Evolutionary conservation across 64 coral and sea anemone genomes (phyloP), one percentile per base, ranked within the genome.

Genomic region (Dendronephthya gigantea): DNA sequence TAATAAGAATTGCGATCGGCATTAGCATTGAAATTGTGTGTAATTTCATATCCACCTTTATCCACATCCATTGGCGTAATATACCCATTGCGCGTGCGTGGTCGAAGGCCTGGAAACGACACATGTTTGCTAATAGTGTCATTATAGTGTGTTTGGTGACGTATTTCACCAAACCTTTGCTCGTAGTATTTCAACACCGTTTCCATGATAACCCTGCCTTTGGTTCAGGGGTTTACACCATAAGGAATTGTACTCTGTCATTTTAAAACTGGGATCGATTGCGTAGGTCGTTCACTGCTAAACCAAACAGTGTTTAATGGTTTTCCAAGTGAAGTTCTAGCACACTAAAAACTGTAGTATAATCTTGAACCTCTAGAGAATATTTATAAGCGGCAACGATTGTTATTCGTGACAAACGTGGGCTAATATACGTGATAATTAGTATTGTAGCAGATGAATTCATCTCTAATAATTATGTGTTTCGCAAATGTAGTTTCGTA

Each of bases 1-100:
- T 83, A 37, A 83, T 83, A 23, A 17, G 82, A 83, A 83, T 83
- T 83, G 82, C 82, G 2, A 83, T 83, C 37, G 39, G 13, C 3
- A 1, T 83, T 38, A 17, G 31, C 9, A 83, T 83, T 38, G 82
- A 83, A 38, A 48, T 83, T 40, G 34, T 83, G 34, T 83, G 45
- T 43, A 83, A 83, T 45, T 7, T 83, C 31, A 31, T 45, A 2
- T 83, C 40, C 2, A 37, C 39, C 11, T 83, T 83, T 49, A 83
- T 83, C 0, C 31, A 43, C 34, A 41, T 83, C 23, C 82, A 83
- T 83, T 83, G 34, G 8, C 82, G 48, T 48, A 40, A 83, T 49
- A 38, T 83, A 25, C 82, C 82, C 19, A 49, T 83, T 31, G 39
- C 31, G 39, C 34, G 39, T 48, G 82, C 48, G 31, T 83, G 82